phyloP scores from a whole-genome alignment of 2,113 vertebrate species.

The Gallinago media region DNA sequence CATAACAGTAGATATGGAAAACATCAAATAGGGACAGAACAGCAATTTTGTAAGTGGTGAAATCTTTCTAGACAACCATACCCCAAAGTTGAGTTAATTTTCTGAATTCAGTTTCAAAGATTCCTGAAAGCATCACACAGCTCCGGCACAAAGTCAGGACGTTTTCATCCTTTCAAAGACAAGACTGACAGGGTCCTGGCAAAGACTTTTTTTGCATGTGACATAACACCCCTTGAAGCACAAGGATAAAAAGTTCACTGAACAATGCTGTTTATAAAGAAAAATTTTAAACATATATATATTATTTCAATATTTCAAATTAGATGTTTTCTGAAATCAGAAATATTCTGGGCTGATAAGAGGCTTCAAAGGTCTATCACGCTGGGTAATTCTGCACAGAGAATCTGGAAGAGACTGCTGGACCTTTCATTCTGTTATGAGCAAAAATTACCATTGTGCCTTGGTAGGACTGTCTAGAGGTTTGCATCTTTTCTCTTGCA shows the following conservation, averaged over 20 bases:
- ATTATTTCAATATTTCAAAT: neutral
- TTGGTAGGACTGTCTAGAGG: too few relatives aligned
- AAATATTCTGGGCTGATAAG: neutral
- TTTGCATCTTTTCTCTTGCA: neutral
- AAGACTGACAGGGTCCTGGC: neutral
- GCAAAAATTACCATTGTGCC: neutral
- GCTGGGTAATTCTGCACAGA: neutral
- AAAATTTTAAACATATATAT: neutral
- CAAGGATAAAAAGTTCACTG: neutral
- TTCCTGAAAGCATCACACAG: neutral
- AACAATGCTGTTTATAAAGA: neutral
- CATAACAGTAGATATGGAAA: neutral
- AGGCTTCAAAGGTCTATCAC: neutral
- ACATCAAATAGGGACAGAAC: neutral
- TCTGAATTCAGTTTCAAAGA: neutral
- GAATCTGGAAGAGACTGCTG: neutral
- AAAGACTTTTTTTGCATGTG: neutral
- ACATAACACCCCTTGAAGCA: neutral
- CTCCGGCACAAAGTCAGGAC: neutral
- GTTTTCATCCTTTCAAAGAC: neutral
- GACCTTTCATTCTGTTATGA: neutral
- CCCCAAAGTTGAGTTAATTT: neutral
- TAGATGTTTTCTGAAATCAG: neutral
- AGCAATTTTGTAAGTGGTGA: neutral
- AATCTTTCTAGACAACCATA: neutral